Base-by-base conservation (phyloP, 2,888 invertebrate species). In the Mesoligia furuncula region DNA sequence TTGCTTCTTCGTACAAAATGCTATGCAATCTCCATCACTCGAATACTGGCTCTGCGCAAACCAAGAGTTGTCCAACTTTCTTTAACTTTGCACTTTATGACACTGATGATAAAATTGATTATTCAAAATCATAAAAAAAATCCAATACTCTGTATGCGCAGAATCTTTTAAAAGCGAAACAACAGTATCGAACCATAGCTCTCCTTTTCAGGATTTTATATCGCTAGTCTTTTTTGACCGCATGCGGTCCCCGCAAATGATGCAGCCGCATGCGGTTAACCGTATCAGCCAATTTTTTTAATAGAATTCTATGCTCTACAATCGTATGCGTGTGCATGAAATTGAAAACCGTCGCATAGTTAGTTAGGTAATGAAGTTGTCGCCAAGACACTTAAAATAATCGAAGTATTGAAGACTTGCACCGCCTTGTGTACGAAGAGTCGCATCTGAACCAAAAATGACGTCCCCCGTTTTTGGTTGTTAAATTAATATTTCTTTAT, bases 381-480 rank as follows among this genome's bases (percentile, higher is more conserved):
- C 31, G 75, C n/a, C 3, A 15, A 31, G 1, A 20, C 27, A 24
- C 5, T 31, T 51, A 11, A 8, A 62, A 20, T n/a, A 15, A 48
- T 31, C 17, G n/a, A 6, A 42, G 27, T 24, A 42, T 45, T 31
- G 27, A 7, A 61, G n/a, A 45, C 45, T 57, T 61, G 36, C 54
- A 39, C 62, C n/a, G 48, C 66, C 51, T 42, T 77, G 4, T 54
- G 39, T 62, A 36, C 11, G 48, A 82, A 80, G 65, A 61, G 42
- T 24, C 39, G 20, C 57, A 48, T 48, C 27, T 17, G 31, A 78
- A 78, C 24, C 66, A 48, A 71, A 79, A 62, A 45, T 36, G 3
- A 20, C 66, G n/a, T 31, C 54, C 64, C 71, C 57, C 24, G 36
- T 54, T 51, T 27, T 59, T 51, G 66, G 13, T 64, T 45, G 24